These are phyloP conservation scores for Montifringilla adamsi DNA, from an alignment of 2,113 vertebrate species.

Conservation along the genomic window DNA sequence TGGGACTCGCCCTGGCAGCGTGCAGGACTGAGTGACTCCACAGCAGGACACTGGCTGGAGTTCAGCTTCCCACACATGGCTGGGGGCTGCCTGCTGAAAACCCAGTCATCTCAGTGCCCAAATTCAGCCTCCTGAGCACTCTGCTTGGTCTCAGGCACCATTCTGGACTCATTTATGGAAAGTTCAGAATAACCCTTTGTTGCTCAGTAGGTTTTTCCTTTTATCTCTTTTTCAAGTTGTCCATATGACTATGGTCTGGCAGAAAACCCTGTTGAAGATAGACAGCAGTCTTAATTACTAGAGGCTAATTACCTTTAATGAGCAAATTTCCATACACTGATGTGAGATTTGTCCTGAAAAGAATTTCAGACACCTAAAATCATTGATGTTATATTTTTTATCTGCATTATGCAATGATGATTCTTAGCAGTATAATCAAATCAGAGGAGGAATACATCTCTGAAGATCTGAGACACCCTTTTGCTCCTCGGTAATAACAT, in stretches of 20 bases:
- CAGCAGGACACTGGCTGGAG: neutral
- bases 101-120: neutral
- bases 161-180: neutral
- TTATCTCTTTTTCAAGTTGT: neutral
- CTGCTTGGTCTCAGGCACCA: neutral
- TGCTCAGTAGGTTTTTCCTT: neutral
- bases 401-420: neutral
- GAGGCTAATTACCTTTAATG: conserved; percentile 14
- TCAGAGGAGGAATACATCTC: neutral
- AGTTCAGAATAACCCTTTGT: neutral
- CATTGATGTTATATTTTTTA: neutral
- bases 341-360: neutral
- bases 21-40: fast-evolving
- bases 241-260: neutral
- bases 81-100: neutral
- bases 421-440: neutral
- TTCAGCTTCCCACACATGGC: fast-evolving
- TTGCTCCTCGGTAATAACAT: neutral
- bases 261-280: neutral
- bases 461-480: neutral
- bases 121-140: neutral
- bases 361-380: neutral
- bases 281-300: neutral
- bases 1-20: fast-evolving
- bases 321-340: neutral